A percentile compares a stretch with the other conserved stretches of the same genome.
phyloP scores from a whole-genome alignment of 2,797 vertebrate genomes.

The Mus spretus region DNA sequence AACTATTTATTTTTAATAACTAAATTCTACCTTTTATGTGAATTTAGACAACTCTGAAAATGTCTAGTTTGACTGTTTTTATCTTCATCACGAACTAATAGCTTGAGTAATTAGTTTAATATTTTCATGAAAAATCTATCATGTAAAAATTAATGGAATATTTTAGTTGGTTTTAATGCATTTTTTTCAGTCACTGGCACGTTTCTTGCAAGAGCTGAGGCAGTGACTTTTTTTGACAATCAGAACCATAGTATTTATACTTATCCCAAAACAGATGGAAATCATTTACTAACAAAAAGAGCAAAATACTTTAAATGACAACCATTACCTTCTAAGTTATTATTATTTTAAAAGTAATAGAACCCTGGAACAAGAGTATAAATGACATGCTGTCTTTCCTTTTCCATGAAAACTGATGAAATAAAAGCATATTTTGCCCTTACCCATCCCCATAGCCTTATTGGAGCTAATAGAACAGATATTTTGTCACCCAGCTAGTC shows the following conservation, averaged over 20 bases:
- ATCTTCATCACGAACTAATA: background rate
- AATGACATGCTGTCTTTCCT: slow-evolving; percentile 88
- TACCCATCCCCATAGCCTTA: slow-evolving; percentile 89
- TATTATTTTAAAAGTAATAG: slow-evolving; percentile 78
- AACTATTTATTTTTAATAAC: slow-evolving; percentile 49
- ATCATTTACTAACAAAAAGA: slow-evolving; percentile 79
- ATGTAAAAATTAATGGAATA: background rate
- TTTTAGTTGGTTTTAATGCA: slow-evolving; percentile 51
- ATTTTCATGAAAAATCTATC: slow-evolving; percentile 14
- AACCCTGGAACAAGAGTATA: slow-evolving; percentile 86
- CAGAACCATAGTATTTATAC: slow-evolving; percentile 53
- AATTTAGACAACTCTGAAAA: slow-evolving; percentile 53
- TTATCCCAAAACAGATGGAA: slow-evolving; percentile 81
- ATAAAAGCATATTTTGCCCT: slow-evolving; percentile 82
- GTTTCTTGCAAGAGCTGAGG: slow-evolving; percentile 28
- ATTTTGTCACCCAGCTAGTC: slow-evolving; percentile 90
- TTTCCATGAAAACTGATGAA: slow-evolving; percentile 88
- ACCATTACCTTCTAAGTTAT: slow-evolving; percentile 75
- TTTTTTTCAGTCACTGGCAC: background rate
- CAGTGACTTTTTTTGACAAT: slow-evolving; percentile 37
- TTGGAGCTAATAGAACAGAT: slow-evolving; percentile 92
- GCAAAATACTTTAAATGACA: slow-evolving; percentile 77
- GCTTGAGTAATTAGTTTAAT: slow-evolving; percentile 26
- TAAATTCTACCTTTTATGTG: slow-evolving; percentile 13
- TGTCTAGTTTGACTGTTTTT: background rate